phyloP scores from a whole-genome alignment of 2,888 invertebrate species.

The Gerris lacustris region DNA sequence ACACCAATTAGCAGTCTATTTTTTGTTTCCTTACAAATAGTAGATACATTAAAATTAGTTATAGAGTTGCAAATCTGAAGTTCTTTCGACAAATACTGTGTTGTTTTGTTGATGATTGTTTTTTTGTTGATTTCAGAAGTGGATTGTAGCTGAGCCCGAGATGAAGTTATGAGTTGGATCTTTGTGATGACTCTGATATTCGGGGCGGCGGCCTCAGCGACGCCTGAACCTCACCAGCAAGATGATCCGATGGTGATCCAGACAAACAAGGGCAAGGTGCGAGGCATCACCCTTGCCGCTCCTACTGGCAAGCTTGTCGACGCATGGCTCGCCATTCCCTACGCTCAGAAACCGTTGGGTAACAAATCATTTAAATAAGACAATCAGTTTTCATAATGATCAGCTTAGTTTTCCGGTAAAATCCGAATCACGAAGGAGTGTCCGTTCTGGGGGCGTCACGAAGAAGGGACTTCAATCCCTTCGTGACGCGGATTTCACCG shows the following conservation, averaged over 20 bases:
- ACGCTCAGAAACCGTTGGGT: slow-evolving; percentile 64
- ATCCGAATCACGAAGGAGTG: too few relatives aligned
- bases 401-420: too few relatives aligned
- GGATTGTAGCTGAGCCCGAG: slow-evolving; percentile 3
- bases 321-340: slow-evolving; percentile 72
- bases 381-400: background rate
- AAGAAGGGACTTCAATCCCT: too few relatives aligned
- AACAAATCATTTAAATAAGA: background rate
- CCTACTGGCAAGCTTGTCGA: slow-evolving; percentile 68
- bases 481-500: too few relatives aligned
- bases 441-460: too few relatives aligned
- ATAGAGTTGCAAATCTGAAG: too few relatives aligned
- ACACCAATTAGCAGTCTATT: too few relatives aligned
- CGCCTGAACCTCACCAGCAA: slow-evolving; percentile 5
- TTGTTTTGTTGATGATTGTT: too few relatives aligned
- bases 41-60: too few relatives aligned
- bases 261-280: slow-evolving; percentile 64
- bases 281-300: slow-evolving; percentile 59
- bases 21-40: too few relatives aligned
- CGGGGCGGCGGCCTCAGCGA: slow-evolving; percentile 17
- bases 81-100: too few relatives aligned
- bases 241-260: slow-evolving; percentile 62
- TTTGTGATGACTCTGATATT: slow-evolving; percentile 22
- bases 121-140: background rate
- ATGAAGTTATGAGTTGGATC: slow-evolving; percentile 24